Evolutionary conservation across 2,888 invertebrate genomes (phyloP), one percentile per base, ranked within the genome.

Genomic region (Syrista parreyssii): DNA sequence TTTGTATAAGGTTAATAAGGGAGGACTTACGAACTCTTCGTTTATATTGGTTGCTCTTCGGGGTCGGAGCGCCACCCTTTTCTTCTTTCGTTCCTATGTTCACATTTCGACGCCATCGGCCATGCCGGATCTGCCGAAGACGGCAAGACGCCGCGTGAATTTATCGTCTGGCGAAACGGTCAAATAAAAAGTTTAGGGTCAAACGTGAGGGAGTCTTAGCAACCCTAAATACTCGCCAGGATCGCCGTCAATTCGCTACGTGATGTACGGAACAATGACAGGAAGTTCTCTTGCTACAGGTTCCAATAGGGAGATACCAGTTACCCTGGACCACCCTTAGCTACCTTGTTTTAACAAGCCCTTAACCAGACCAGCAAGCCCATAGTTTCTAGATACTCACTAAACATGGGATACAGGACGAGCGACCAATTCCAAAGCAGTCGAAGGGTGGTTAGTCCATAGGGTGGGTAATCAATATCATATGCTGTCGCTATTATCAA

Each of bases 1-100:
- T 87, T 86, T 85, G 86, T 87, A 84, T 83, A 83, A 86, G 82
- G 81, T 86, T 87, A 87, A 87, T 85, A 86, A 86, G 81, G 84
- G 79, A 55, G 23, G 9, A 55, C 23, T 55, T 55, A 15, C 23
- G 55, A 55, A 55, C 75, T 75, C 77, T 74, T 76, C 68, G 71
- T 35, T 55, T 75, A 55, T 32, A 76, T 68, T 68, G 36, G 68
- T 36, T 76, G 68, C 34, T 75, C 76, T 34, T 75, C 34, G 69
- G 36, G 73, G 30, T 23, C 3, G 23, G 9, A 23, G 23, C 23
- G 9, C n/a, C 68, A 33, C 0, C 36, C 30, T 35, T 35, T 74
- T 30, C 35, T 23, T 0, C 11, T 35, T 12, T 36, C 35, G 23
- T 33, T 30, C 74, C 11, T 12, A 23, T 33, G 0, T 15, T 71